A percentile compares a stretch with the other conserved stretches of the same genome.
Evolutionary conservation across 2,888 invertebrate species (phyloP).

Genomic region (Melanotus villosus): DNA sequence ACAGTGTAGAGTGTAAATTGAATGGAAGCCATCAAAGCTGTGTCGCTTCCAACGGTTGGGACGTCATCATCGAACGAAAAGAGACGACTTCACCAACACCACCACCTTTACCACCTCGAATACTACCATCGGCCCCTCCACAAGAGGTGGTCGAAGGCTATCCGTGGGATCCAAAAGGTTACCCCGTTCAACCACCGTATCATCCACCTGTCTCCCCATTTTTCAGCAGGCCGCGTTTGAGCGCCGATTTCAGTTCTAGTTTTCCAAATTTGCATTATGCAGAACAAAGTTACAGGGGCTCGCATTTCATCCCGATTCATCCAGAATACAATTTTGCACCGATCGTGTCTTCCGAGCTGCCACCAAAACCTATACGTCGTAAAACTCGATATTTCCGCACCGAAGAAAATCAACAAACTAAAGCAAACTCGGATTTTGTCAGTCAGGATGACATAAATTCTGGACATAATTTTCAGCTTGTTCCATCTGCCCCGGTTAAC

Average conservation of each 20-base stretch:
- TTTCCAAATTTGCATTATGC: conserved; percentile 48
- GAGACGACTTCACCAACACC: conserved; percentile 38
- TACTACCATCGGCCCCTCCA: conserved; percentile 64
- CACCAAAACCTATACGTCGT: conserved; percentile 21
- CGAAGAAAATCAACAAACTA: conserved; percentile 26
- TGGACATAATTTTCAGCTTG: conserved; percentile 14
- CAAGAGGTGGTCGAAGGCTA: conserved; percentile 54
- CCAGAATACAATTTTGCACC: conserved; percentile 6
- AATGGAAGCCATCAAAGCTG: conserved; percentile 38
- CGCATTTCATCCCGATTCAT: conserved; percentile 22
- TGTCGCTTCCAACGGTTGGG: conserved; percentile 58
- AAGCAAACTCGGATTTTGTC: conserved; percentile 6
- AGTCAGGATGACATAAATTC: conserved; percentile 16
- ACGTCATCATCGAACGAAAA: conserved; percentile 62
- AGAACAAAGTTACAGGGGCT: conserved; percentile 6
- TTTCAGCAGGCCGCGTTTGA: conserved; percentile 23
- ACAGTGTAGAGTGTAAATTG: conserved; percentile 51
- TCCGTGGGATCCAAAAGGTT: conserved; percentile 54
- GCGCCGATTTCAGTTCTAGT: conserved; percentile 44
- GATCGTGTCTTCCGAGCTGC: not conserved
- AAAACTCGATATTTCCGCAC: conserved; percentile 15
- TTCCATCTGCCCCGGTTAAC: conserved; percentile 15
- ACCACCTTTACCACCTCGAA: conserved; percentile 52
- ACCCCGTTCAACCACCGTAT: conserved; percentile 25
- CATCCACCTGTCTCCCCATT: conserved; percentile 24